Evolutionary conservation across 2,113 vertebrate species (phyloP), one percentile per base, ranked within the genome.

Genomic region (Aegithalos caudatus): DNA sequence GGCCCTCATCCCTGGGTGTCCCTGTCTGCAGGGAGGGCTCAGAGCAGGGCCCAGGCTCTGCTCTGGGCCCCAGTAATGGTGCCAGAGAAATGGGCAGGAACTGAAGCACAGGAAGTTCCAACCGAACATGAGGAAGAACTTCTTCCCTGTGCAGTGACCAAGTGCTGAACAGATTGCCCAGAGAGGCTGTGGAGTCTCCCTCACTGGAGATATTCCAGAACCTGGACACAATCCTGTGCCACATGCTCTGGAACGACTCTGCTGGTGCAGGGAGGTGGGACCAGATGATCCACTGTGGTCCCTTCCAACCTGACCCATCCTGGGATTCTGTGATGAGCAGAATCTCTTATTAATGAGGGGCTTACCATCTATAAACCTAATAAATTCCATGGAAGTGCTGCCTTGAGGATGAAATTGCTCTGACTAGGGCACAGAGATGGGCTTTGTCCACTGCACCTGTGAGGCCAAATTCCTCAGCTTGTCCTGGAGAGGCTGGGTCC

Each of bases 371-470:
- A 1, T 7, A 74, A 58, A 16, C 15, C 6, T 40, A 42, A 31
- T 4, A 6, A 42, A 27, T 38, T 31, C 70, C 73, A 24, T 0
- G 1, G 35, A 80, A 24, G 6, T 1, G 3, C 14, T 56, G 0
- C 33, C 25, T 47, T 17, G 14, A 6, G 10, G 28, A 15, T 33
- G 23, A 60, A 47, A 6, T 12, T 25, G 31, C 37, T 65, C 8
- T 1, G 0, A 6, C 11, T 0, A 0, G 15, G 18, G 11, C 23
- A 19, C 0, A 0, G 18, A 11, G 10, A n/a, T 14, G 29, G 24
- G 11, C 11, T 69, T 50, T 73, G n/a, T 5, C 7, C 0, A 1
- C 20, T 35, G 45, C 40, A 25, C 28, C 4, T 10, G 0, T 0
- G 0, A 51, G 42, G 14, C 37, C 7, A 6, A 67, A 51, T 25